phyloP scores from a whole-genome alignment of 2,797 vertebrate species.

The Karalla daura region DNA sequence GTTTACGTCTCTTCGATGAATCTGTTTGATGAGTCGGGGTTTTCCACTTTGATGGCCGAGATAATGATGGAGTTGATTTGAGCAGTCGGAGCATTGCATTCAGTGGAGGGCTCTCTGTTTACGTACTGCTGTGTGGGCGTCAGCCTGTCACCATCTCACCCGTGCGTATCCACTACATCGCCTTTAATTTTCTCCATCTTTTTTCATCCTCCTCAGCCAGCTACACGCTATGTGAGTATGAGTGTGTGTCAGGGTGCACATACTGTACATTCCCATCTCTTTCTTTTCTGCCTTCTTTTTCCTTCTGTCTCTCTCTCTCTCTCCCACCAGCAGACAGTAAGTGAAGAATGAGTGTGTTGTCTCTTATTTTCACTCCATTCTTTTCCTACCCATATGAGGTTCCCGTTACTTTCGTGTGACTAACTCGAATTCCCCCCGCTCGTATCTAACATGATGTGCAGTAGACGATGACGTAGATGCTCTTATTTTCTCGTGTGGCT shows the following conservation, averaged over 20 bases:
- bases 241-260: slow-evolving; percentile 67
- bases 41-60: not conserved
- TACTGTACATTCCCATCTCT: slow-evolving; percentile 19
- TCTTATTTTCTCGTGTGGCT: slow-evolving; percentile 2
- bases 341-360: slow-evolving; percentile 35
- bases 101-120: slow-evolving; percentile 27
- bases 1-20: slow-evolving; percentile 4
- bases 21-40: slow-evolving; percentile 15
- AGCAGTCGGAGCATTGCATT: slow-evolving; percentile 21
- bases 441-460: slow-evolving; percentile 28
- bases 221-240: slow-evolving; percentile 81
- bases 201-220: slow-evolving; percentile 76
- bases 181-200: slow-evolving; percentile 75
- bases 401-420: slow-evolving; percentile 26
- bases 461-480: slow-evolving; percentile 18
- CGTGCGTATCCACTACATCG: slow-evolving; percentile 56
- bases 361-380: slow-evolving; percentile 8
- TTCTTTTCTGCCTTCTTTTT: not conserved
- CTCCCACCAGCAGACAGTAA: slow-evolving; percentile 23
- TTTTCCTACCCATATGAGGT: slow-evolving; percentile 13
- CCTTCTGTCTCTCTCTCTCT: not conserved
- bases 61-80: too few species aligned
- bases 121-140: slow-evolving; percentile 26
- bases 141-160: slow-evolving; percentile 53
- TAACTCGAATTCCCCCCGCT: slow-evolving; percentile 43